A percentile compares a stretch with the other conserved stretches of the same genome.
Conservation (phyloP, 2,797 vertebrate genomes). For the Acropternis orthonyx region DNA sequence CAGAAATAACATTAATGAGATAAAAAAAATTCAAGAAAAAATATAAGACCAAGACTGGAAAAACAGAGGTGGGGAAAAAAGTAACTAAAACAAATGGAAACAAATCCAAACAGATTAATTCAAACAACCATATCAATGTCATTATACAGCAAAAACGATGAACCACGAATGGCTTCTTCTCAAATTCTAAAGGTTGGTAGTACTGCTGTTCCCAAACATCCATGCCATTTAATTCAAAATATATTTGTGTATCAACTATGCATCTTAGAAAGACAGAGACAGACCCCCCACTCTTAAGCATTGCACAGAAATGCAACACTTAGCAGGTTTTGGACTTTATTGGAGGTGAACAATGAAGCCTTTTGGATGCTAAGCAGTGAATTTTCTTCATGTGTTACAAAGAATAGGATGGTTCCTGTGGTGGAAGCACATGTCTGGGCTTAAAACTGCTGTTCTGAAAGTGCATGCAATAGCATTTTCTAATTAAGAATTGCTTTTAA, state of each 20-base stretch:
- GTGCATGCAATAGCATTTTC: not conserved
- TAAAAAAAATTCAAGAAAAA: not conserved
- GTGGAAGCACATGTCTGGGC: conserved; percentile 33
- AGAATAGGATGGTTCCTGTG: not conserved
- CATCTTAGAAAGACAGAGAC: not conserved
- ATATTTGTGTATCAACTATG: not conserved
- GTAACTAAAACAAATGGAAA: not conserved
- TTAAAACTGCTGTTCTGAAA: conserved; percentile 45
- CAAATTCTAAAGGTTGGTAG: not conserved
- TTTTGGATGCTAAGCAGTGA: conserved; percentile 39
- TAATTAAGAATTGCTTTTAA: conserved; percentile 11
- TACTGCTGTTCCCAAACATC: not conserved
- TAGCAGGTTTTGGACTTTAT: not conserved
- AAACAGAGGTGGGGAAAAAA: not conserved
- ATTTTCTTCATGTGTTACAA: conserved; percentile 44
- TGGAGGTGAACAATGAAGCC: not conserved
- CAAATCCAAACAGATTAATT: not conserved
- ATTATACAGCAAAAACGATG: not conserved
- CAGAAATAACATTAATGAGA: not conserved
- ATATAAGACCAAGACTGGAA: not conserved
- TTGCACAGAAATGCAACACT: not conserved
- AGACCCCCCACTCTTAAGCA: accelerated
- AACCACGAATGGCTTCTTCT: not conserved
- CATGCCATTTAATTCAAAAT: not conserved
- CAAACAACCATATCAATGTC: not conserved